These are phyloP conservation scores for Monopis laevigella DNA, from an alignment of 2,888 invertebrate genomes.

Conservation along the genomic window DNA sequence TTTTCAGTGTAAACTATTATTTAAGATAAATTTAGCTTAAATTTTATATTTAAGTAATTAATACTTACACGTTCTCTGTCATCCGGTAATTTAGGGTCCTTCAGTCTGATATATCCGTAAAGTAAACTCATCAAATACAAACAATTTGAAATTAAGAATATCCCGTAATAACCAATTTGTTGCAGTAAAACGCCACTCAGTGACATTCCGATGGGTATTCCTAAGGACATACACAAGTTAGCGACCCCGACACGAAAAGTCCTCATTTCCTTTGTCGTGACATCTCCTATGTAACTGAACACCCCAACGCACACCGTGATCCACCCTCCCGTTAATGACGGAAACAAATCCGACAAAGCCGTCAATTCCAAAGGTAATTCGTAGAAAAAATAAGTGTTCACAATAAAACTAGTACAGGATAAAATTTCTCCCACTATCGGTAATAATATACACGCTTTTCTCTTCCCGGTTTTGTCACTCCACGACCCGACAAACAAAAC, in stretches of 20 bases:
- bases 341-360: constrained; percentile 63
- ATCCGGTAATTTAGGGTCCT: constrained; percentile 47
- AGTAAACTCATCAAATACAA: constrained; percentile 60
- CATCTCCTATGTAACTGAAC: constrained; percentile 88
- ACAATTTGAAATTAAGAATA: constrained; percentile 58
- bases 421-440: constrained; percentile 66
- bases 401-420: constrained; percentile 56
- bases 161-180: constrained; percentile 59
- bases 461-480: constrained; percentile 67
- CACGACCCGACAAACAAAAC: constrained; percentile 70
- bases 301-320: constrained; percentile 88
- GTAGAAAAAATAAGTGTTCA: constrained; percentile 68
- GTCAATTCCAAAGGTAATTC: constrained; percentile 67
- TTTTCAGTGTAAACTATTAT: too few relatives aligned
- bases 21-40: too few relatives aligned
- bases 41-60: not conserved
- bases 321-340: constrained; percentile 72
- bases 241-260: constrained; percentile 87
- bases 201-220: constrained; percentile 68
- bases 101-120: constrained; percentile 55
- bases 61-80: constrained; percentile 52
- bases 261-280: constrained; percentile 81
- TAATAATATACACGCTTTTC: constrained; percentile 68
- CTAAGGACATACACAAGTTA: constrained; percentile 80
- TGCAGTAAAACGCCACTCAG: constrained; percentile 63